A percentile compares a stretch with the other conserved stretches of the same genome.
phyloP scores from a whole-genome alignment of 2,888 invertebrate species.

The Epistrophe grossulariae region DNA sequence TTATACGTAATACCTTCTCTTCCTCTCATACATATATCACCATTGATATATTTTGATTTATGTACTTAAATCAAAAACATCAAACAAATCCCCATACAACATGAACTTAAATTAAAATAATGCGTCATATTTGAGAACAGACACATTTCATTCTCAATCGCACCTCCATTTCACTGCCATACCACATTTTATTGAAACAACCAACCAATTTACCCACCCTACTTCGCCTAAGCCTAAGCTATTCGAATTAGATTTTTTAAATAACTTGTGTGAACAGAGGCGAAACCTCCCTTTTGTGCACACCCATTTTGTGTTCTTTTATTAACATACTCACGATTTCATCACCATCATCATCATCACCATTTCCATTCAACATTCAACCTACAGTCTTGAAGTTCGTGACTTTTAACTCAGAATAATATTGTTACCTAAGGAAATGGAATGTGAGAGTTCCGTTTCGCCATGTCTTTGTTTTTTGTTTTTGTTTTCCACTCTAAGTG shows the following conservation, averaged over 20 bases:
- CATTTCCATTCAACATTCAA: slow-evolving; percentile 18
- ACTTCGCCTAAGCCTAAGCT: not conserved
- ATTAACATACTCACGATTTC: slow-evolving; percentile 59
- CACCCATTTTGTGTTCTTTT: slow-evolving; percentile 60
- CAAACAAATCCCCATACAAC: slow-evolving; percentile 13
- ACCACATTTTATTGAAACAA: not conserved
- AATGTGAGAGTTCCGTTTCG: slow-evolving; percentile 53
- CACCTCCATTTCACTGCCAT: slow-evolving; percentile 18
- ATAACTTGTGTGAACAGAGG: slow-evolving; percentile 13
- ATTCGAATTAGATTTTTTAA: slow-evolving; percentile 29
- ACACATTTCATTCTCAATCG: slow-evolving; percentile 25
- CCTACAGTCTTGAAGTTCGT: slow-evolving; percentile 45
- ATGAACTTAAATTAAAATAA: slow-evolving; percentile 38
- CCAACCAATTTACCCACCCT: not conserved
- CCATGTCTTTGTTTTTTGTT: slow-evolving; percentile 28
- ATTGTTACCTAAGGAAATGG: slow-evolving; percentile 65
- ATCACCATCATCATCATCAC: slow-evolving; percentile 29
- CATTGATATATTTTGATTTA: not conserved
- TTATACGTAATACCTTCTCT: not conserved
- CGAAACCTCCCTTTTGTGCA: slow-evolving; percentile 30
- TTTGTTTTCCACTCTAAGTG: slow-evolving; percentile 23
- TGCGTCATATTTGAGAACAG: slow-evolving; percentile 28
- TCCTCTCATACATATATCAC: not conserved
- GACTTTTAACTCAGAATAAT: slow-evolving; percentile 57
- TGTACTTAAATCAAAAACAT: slow-evolving; percentile 17